Base-by-base conservation (phyloP, 1,140 invertebrate genomes). In the Palaemon carinicauda region DNA sequence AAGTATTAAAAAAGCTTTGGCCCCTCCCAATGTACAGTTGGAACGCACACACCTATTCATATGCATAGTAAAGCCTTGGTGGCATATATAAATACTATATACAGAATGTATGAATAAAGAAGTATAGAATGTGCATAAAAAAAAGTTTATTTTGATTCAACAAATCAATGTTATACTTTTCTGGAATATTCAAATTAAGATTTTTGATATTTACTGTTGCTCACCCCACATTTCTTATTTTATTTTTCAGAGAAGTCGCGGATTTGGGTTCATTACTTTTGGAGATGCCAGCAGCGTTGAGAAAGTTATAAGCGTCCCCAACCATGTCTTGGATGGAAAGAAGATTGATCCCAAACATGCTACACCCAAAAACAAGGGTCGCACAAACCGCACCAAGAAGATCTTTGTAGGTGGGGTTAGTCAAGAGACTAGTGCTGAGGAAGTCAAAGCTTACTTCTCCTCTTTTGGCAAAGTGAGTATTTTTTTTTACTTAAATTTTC, bases 181-280 rank as follows among this genome's bases (percentile, higher is more conserved):
- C 41, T 41, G 41, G 41, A 41, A 41, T 41, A 41, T 41, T 41
- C 3, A 3, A 41, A 41, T 12, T 1, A 0, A 9, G 41, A 10
- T 50, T 0, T 41, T 1, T 29, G 21, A 12, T 71, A 9, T 52
- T 56, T 1, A 41, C 53, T 52, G 21, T 33, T 29, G 52, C 31
- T 85, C 53, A 24, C 51, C 52, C 54, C 19, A 51, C 51, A n/a
- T 65, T n/a, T 21, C 19, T 24, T n/a, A n/a, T n/a, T 21, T 17
- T 17, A 29, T 73, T 9, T 53, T 31, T 12, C 94, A 97, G 96
- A 94, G 96, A 91, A 97, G 96, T 93, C 95, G 97, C 90, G 97
- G 96, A 90, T 97, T 97, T 92, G 96, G 96, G 90, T 98, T 97
- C 93, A 97, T 98, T 91, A 97, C 96, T 91, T 98, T 97, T 92